Conservation (phyloP, 2,797 vertebrate genomes). For the Onychomys arenicola region DNA sequence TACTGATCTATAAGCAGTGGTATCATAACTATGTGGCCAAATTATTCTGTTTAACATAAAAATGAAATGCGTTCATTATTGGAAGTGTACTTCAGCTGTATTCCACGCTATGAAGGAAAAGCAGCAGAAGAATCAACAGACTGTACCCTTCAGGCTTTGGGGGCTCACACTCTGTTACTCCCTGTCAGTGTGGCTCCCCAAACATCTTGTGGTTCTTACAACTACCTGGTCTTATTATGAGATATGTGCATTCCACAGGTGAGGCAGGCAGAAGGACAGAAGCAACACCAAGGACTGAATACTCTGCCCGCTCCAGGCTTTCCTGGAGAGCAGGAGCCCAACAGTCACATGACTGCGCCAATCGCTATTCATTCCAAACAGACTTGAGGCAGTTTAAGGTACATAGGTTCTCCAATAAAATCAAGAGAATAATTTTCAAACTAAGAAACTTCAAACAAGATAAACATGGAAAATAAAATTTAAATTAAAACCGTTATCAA, state of each 20-base stretch:
- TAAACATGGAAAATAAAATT: not conserved
- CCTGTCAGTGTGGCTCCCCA: not conserved
- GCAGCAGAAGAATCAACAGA: not conserved
- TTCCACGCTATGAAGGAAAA: not conserved
- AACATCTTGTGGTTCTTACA: not conserved
- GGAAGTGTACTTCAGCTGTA: not conserved
- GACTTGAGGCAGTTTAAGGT: not conserved
- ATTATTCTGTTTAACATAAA: constrained; percentile 39
- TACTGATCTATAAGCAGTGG: not conserved
- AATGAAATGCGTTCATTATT: constrained; percentile 1
- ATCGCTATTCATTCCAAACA: not conserved
- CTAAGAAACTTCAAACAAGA: constrained; percentile 12
- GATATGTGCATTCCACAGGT: not conserved
- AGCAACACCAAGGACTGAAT: not conserved
- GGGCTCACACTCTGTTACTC: not conserved
- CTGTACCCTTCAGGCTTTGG: not conserved
- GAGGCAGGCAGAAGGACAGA: not conserved
- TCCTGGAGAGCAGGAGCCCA: not conserved
- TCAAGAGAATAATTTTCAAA: constrained; percentile 16
- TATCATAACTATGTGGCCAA: constrained; percentile 12
- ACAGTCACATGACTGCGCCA: rapidly evolving
- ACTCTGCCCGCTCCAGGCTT: not conserved
- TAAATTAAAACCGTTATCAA: not conserved
- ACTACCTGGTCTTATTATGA: rapidly evolving
- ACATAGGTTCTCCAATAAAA: not conserved